Base-by-base conservation (phyloP, 2,888 invertebrate genomes). In the Macaria liturata region DNA sequence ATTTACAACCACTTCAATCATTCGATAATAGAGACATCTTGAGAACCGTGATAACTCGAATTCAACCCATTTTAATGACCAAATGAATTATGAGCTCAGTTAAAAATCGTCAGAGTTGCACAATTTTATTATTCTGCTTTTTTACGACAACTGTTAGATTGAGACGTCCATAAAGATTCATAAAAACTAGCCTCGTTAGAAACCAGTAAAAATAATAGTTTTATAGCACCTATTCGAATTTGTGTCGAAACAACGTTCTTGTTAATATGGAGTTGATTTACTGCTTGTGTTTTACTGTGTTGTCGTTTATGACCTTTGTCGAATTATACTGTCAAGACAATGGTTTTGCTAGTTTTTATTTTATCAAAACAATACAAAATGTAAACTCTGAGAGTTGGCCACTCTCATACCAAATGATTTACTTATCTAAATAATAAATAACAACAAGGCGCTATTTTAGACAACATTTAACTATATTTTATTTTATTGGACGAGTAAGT, bases 121-220 rank as follows among this genome's bases (percentile, higher is more conserved):
- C 70, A 76, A 74, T 71, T 68, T 71, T 70, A 78, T 71, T 70
- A 69, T 67, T 59, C 60, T 45, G 47, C 50, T 66, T 65, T 67
- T 80, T 78, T 77, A 82, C 69, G 72, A 75, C 68, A 71, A 70
- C 50, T 54, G 65, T 68, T 69, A 68, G 65, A 80, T 76, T 74
- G 76, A 76, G 74, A 70, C 69, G 69, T 68, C 72, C 72, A 83
- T 84, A 84, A 85, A 83, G 57, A 64, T 68, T 72, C 72, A 83
- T 84, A 84, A 85, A 83, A 59, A 64, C 74, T 75, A 70, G 67
- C 57, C 72, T 68, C 59, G 72, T 68, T 68, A 67, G 69, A 66
- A 67, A 68, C 65, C 72, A 76, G 66, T 80, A 81, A 81, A 82
- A 79, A 79, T 80, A 74, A 76, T 75, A 69, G 77, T 75, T 82